Conservation (phyloP, 2,113 vertebrate genomes). For the Mesembrinibis cayennensis region DNA sequence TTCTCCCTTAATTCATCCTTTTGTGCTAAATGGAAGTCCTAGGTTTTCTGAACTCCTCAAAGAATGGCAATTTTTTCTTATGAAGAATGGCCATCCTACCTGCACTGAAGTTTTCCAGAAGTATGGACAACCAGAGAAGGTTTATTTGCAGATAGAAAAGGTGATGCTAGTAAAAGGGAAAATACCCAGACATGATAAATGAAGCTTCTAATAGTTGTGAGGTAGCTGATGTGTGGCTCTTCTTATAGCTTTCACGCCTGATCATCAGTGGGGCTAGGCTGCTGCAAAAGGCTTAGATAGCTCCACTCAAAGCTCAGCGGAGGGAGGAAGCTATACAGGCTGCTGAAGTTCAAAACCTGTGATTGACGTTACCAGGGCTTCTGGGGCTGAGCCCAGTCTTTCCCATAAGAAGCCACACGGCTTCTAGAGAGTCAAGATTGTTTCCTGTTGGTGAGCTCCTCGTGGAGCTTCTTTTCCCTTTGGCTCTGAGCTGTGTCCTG, state of each 20-base stretch:
- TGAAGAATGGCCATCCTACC: neutral
- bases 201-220: neutral
- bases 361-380: neutral
- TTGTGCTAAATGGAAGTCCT: neutral
- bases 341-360: neutral
- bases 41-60: neutral
- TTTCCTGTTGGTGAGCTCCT: neutral
- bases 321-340: neutral
- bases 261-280: neutral
- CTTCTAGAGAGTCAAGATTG: neutral
- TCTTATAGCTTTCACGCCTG: neutral
- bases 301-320: neutral
- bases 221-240: neutral
- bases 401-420: neutral
- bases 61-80: neutral
- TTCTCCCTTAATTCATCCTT: neutral
- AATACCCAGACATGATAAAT: neutral
- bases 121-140: neutral
- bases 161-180: neutral
- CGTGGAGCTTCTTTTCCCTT: neutral
- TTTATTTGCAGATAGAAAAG: neutral
- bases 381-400: neutral
- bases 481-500: neutral
- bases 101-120: neutral
- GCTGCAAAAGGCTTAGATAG: neutral